A percentile compares a stretch with the other conserved stretches of the same genome.
These are phyloP conservation scores for Platycheirus albimanus DNA, from an alignment of 2,888 invertebrate genomes.

Conservation along the genomic window DNA sequence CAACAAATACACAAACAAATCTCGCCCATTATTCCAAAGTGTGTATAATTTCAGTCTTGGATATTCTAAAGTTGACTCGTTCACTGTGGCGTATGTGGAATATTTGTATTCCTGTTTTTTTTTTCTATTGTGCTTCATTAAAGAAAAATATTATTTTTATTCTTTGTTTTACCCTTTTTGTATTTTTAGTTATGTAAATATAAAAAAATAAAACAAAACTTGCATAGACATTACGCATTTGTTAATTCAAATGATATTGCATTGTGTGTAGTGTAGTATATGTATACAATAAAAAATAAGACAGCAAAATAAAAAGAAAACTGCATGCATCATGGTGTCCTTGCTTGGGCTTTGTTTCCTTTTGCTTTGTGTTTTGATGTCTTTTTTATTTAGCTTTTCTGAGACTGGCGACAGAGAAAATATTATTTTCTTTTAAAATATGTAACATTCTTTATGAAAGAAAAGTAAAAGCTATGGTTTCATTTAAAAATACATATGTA, in stretches of 20 bases:
- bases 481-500: too few relatives aligned
- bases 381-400: slow-evolving; percentile 33
- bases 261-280: slow-evolving; percentile 19
- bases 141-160: slow-evolving; percentile 18
- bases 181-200: not conserved
- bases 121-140: slow-evolving; percentile 56
- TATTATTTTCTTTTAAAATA: not conserved
- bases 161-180: slow-evolving; percentile 8
- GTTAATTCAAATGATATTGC: slow-evolving; percentile 33
- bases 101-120: slow-evolving; percentile 11
- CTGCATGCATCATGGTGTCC: too few relatives aligned
- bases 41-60: slow-evolving; percentile 16
- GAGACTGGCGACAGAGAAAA: slow-evolving; percentile 25
- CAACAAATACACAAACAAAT: slow-evolving; percentile 22
- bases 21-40: not conserved
- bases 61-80: slow-evolving; percentile 34
- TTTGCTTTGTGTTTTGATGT: too few relatives aligned
- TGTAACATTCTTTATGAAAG: too few relatives aligned
- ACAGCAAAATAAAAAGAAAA: slow-evolving; percentile 20
- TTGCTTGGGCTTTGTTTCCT: slow-evolving; percentile 28
- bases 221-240: slow-evolving; percentile 56
- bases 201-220: slow-evolving; percentile 25
- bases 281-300: slow-evolving; percentile 22
- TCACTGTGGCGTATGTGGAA: slow-evolving; percentile 60
- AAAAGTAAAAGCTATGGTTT: too few relatives aligned